Percentiles rank a stretch among this genome's conserved stretches.
Evolutionary conservation across 2,113 vertebrate genomes (phyloP).

Genomic region (Periophthalmodon schlosseri): DNA sequence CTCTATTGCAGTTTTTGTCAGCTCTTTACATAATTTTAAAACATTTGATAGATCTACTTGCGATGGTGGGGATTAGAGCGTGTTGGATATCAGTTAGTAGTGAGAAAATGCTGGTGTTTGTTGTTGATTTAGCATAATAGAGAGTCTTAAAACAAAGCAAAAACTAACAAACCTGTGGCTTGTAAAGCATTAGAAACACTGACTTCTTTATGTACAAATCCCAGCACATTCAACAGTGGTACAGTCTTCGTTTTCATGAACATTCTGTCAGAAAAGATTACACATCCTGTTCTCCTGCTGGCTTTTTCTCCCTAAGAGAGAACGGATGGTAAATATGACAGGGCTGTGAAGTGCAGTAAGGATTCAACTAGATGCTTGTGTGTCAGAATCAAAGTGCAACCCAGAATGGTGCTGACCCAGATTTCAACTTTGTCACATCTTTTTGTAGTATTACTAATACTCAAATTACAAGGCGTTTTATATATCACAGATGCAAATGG

Average conservation of each 20-base stretch:
- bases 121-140: not conserved
- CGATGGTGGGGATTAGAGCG: too few relatives aligned
- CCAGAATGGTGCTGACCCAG: not conserved
- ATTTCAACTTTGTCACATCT: not conserved
- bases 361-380: slow-evolving; percentile 8
- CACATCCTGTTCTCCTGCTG: slow-evolving; percentile 32
- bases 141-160: not conserved
- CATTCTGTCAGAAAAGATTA: slow-evolving; percentile 54
- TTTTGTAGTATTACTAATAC: too few relatives aligned
- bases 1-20: too few relatives aligned
- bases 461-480: too few relatives aligned
- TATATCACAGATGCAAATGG: too few relatives aligned
- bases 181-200: slow-evolving; percentile 24
- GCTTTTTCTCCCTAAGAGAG: slow-evolving; percentile 31
- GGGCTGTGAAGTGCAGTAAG: slow-evolving; percentile 8
- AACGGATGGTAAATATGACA: slow-evolving; percentile 29
- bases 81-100: too few relatives aligned
- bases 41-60: too few relatives aligned
- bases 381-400: not conserved
- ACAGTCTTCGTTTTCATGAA: slow-evolving; percentile 40
- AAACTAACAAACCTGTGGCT: not conserved
- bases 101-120: too few relatives aligned
- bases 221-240: slow-evolving; percentile 34
- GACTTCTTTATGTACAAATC: slow-evolving; percentile 13
- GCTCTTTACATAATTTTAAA: too few relatives aligned